Base-by-base conservation (phyloP, 2,113 vertebrate genomes). In the Chaenocephalus aceratus region DNA sequence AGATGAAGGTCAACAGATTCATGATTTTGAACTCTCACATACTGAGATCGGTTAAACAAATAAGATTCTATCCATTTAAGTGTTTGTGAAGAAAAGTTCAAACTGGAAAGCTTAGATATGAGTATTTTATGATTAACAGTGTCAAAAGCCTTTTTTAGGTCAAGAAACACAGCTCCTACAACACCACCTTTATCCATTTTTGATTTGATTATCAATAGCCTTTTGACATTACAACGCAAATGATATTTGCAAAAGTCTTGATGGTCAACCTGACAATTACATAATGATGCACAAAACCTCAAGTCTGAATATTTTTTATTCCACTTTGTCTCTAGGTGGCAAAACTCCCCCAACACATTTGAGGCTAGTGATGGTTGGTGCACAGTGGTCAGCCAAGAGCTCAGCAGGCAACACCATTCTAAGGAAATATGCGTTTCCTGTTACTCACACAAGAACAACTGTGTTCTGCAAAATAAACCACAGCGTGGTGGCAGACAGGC, bases 361-460 rank as follows among this genome's bases (percentile, higher is more conserved):
- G 44, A 72, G 46, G 51, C 3, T 72, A 44, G 69, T 79, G 61
- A 65, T 79, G 69, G 64, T 79, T 41, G 77, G 69, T 3, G 69
- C 77, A 51, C 77, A 79, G 30, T 52, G 69, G 61, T 79, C 77
- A n/a, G 77, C 41, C 14, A 79, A 79, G n/a, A 79, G 77, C 68
- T 72, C 82, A 36, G 53, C 82, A 41, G 77, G 80, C 61, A 89
- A 82, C 62, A 79, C 53, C 48, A 86, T 86, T 46, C 63, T 89
- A 74, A 76, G 57, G 10, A 77, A 64, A 62, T 1, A 75, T 12
- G 72, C 59, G 11, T 87, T 85, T 58, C 7, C 13, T 10, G 54
- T 63, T 59, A 3, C 0, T 4, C 6, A 6, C 18, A 48, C 6
- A 36, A 72, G 23, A 49, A 56, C 7, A 45, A 76, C 60, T 10